These are phyloP conservation scores for Smutsia temminckii DNA, from an alignment of 2,797 vertebrate genomes.

Conservation along the genomic window DNA sequence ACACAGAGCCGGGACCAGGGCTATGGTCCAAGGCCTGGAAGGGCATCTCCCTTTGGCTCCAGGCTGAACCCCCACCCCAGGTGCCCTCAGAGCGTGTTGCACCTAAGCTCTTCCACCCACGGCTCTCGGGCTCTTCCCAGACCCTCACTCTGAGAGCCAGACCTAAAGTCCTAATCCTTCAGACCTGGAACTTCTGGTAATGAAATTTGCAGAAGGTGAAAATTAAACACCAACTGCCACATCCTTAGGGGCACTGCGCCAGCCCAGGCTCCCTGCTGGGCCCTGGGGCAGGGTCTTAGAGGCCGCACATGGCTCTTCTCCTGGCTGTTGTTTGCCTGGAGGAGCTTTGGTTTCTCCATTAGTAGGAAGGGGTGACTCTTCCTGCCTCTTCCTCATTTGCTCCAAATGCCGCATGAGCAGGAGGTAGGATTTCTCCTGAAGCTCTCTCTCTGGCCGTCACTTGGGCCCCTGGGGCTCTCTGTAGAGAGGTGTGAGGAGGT, in stretches of 20 bases:
- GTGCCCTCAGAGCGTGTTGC: not conserved
- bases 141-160: not conserved
- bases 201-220: conserved; percentile 45
- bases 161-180: not conserved
- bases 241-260: not conserved
- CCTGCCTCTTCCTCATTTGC: not conserved
- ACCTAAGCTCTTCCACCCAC: not conserved
- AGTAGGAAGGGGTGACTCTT: not conserved
- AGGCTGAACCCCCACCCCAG: not conserved
- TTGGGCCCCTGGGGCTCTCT: not conserved
- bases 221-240: not conserved
- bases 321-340: fast-evolving
- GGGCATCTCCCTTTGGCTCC: not conserved
- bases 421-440: not conserved
- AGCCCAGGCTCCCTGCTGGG: not conserved
- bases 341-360: not conserved
- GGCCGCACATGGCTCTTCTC: fast-evolving
- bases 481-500: not conserved
- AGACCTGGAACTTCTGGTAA: not conserved
- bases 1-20: not conserved
- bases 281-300: fast-evolving
- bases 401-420: fast-evolving
- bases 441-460: not conserved
- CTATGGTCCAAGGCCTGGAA: not conserved
- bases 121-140: fast-evolving